These are phyloP conservation scores for Dione vanillae DNA, from an alignment of 2,888 invertebrate genomes.

Conservation along the genomic window DNA sequence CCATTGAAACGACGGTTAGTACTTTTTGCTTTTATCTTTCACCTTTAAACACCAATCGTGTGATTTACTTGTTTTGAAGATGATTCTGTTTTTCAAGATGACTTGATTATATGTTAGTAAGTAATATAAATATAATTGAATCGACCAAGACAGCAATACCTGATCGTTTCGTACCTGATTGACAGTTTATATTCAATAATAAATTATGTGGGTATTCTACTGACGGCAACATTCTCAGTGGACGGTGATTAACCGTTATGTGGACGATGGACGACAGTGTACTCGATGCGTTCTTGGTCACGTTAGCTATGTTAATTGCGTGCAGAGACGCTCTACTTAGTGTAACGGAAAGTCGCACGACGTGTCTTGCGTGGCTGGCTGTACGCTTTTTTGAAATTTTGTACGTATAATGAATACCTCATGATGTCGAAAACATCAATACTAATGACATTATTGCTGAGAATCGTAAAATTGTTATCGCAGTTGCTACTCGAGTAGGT, in stretches of 20 bases:
- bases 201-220: neutral
- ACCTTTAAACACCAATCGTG: neutral
- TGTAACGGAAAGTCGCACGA: constrained; percentile 61
- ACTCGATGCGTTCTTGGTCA: constrained; percentile 50
- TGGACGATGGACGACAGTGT: constrained; percentile 42
- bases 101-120: no score
- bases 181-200: neutral
- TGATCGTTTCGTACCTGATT: neutral
- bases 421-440: neutral
- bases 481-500: neutral
- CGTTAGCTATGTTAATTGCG: constrained; percentile 62
- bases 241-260: constrained; percentile 38
- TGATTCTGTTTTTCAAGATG: no score
- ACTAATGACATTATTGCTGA: neutral
- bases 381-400: constrained; percentile 56
- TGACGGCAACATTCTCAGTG: constrained; percentile 11
- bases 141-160: no score
- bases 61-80: neutral
- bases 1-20: neutral
- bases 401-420: constrained; percentile 45
- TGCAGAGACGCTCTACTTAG: constrained; percentile 71
- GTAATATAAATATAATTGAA: neutral
- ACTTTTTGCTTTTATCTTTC: constrained; percentile 20
- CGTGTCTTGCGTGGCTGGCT: constrained; percentile 53
- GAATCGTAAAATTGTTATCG: neutral